phyloP scores from a whole-genome alignment of 2,113 vertebrate genomes.

The Pangasianodon hypophthalmus region DNA sequence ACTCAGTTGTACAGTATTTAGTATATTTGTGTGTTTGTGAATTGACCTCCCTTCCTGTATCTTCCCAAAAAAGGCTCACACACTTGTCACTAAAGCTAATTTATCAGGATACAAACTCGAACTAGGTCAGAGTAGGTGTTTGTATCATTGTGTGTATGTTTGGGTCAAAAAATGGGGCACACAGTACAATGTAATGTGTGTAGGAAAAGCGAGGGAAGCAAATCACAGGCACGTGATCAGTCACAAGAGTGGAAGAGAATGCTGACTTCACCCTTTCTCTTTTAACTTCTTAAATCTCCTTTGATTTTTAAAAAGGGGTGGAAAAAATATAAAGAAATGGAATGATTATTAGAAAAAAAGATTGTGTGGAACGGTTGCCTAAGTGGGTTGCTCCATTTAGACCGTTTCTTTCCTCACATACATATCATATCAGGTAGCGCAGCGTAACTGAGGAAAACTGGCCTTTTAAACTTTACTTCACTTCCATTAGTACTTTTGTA shows the following conservation, averaged over 20 bases:
- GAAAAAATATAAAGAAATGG: constrained; percentile 54
- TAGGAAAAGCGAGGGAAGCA: constrained; percentile 51
- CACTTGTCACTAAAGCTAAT: constrained; percentile 41
- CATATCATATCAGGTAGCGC: constrained; percentile 62
- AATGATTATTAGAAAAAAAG: constrained; percentile 68
- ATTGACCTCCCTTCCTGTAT: background rate
- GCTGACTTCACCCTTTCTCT: constrained; percentile 76
- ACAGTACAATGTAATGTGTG: constrained; percentile 51
- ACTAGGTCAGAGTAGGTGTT: constrained; percentile 54
- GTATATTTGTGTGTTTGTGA: constrained; percentile 8
- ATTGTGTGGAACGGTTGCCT: constrained; percentile 65
- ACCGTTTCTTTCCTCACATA: constrained; percentile 49
- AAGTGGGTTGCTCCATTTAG: constrained; percentile 67
- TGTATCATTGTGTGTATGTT: constrained; percentile 54
- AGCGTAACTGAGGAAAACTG: constrained; percentile 37
- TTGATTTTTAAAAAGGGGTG: constrained; percentile 67
- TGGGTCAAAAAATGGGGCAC: constrained; percentile 53
- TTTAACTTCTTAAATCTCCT: constrained; percentile 71
- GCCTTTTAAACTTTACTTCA: constrained; percentile 33
- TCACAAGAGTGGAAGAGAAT: constrained; percentile 64
- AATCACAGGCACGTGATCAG: constrained; percentile 56
- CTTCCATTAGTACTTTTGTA: constrained; percentile 30
- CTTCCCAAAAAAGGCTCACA: constrained; percentile 25
- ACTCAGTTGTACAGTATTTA: background rate
- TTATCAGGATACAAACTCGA: constrained; percentile 38